Base-by-base conservation (phyloP, 2,888 invertebrate genomes). In the Pollenia labialis region DNA sequence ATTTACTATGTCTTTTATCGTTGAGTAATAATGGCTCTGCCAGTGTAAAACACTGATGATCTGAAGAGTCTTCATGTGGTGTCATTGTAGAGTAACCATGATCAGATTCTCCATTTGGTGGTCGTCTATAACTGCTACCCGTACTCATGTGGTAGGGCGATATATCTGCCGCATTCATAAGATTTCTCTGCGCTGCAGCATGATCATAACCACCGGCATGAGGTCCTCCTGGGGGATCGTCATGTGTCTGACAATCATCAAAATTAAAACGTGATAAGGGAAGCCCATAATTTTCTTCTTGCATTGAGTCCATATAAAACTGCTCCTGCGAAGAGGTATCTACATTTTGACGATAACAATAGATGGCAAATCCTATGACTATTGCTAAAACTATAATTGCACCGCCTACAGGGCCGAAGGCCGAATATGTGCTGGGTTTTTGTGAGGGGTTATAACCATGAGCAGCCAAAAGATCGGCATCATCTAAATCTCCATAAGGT, bases 1-100 rank as follows among this genome's bases (percentile, higher is more conserved):
- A 96, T 93, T 92, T 95, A 90, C 93, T 95, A 92, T 89, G 90
- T 12, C 93, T 90, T 88, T 93, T 94, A 85, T 94, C 94, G 69
- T 94, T 92, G 76, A 94, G 93, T 85, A 96, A 93, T 52, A 95
- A 94, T 0, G 96, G 95, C 90, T 96, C 96, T 68, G 95, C 95
- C 10, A 96, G 94, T 23, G 96, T 96, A 89, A 97, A 96, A 10
- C 96, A 96, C 88, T 97, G 95, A 89, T 97, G 96, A 91, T 97
- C 97, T 90, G 97, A 97, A 1, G 97, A 97, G 91, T 97, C 97
- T 91, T 98, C 97, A 90, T 97, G 97, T 1, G 97, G 97, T 0
- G 97, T 98, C 98, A 98, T 98, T 0, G 98, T 98, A 4, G 97
- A 98, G 93, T 98, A 98, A 2, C 98, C 98, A 91, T 98, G 98